Percentiles rank a stretch among this genome's conserved stretches.
Evolutionary conservation across 2,113 vertebrate genomes (phyloP).

Genomic region (Aepyceros melampus): DNA sequence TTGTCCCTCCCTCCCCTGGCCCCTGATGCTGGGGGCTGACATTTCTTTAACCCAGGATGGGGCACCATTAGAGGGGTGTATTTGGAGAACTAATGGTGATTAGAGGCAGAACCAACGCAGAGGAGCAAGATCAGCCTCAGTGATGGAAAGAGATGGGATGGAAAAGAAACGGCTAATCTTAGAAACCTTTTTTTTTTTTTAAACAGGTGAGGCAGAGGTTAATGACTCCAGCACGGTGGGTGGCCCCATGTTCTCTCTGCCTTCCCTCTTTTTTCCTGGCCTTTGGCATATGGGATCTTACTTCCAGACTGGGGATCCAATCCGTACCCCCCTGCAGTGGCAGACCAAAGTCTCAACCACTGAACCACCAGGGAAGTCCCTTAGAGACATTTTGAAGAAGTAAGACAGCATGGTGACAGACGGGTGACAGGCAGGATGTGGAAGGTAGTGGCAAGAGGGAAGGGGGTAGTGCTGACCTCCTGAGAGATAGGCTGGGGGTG

Average conservation of each 20-base stretch:
- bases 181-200: background rate
- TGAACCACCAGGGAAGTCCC: background rate
- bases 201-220: background rate
- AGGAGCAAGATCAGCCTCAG: background rate
- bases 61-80: rapidly evolving
- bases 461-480: background rate
- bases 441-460: background rate
- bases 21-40: background rate
- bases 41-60: background rate
- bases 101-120: background rate
- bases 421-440: background rate
- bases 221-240: background rate
- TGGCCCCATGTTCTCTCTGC: background rate
- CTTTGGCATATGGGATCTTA: background rate
- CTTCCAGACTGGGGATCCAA: background rate
- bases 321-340: background rate
- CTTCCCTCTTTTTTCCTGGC: background rate
- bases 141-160: background rate
- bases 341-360: background rate
- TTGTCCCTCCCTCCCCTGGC: background rate
- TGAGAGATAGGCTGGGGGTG: background rate
- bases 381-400: background rate
- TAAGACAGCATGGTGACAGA: background rate
- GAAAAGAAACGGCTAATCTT: background rate
- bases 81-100: background rate